Base-by-base conservation (phyloP, 2,113 vertebrate species). In the Oxyura jamaicensis region DNA sequence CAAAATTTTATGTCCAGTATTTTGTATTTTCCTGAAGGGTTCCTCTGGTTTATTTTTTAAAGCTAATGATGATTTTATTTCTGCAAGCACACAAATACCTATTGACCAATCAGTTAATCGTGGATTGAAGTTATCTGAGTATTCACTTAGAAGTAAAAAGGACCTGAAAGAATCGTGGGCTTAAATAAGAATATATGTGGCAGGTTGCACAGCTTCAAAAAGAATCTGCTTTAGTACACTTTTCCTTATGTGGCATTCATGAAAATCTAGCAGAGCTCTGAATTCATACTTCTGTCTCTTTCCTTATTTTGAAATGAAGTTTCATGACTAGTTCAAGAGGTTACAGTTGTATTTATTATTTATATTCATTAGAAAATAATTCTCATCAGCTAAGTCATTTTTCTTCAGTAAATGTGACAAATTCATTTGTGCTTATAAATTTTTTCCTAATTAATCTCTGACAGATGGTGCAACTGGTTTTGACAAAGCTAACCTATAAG, bases 381-480 rank as follows among this genome's bases (percentile, higher is more conserved):
- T 92, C 86, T 87, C 22, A 68, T 42, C 59, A 71, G 5, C 28
- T 5, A 69, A 83, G 35, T 77, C 5, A 44, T 83, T 95, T 92
- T 95, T 95, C 80, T 73, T 77, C 46, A 83, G 33, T 59, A 74
- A 91, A 79, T 62, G 33, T 85, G 83, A 89, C 59, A 88, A 86
- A 94, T 81, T 87, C 1, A 87, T 83, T 93, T 88, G 14, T n/a
- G 29, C 56, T 72, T 94, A 83, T 76, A 90, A 91, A 83, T 91
- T 23, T 74, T 87, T 63, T 77, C 23, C n/a, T 63, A 86, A 85
- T 82, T 96, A 96, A 96, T 97, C 58, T 97, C 68, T 71, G 76
- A 83, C 81, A 96, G 96, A 90, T 68, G 81, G 71, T 91, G 88
- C 90, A 96, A 97, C 87, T 65, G 83, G 65, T 91, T 97, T 96